Evolutionary conservation across 2,797 vertebrate genomes (phyloP).

Genomic region (Sebastes wilsoni): DNA sequence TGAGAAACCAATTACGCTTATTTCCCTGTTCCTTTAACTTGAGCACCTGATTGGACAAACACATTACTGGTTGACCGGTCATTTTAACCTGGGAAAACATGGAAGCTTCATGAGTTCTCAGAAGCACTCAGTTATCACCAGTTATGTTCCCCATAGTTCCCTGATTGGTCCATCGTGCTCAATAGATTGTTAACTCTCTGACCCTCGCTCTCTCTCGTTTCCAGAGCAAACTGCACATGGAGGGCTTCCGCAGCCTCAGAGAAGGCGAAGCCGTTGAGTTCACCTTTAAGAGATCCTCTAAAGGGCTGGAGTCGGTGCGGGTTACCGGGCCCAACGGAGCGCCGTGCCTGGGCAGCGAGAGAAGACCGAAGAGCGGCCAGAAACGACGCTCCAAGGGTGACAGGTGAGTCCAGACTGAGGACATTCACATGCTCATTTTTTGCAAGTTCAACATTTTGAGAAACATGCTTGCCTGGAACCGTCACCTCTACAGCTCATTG

Average conservation of each 20-base stretch:
- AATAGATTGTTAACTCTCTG: background rate
- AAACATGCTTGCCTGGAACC: background rate
- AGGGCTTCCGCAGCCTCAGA: conserved; percentile 94
- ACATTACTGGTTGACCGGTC: too few species aligned
- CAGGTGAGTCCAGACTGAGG: conserved; percentile 76
- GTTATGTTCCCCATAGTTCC: background rate
- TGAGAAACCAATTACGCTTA: background rate
- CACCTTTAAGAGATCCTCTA: conserved; percentile 92
- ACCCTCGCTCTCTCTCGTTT: background rate
- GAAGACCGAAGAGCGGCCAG: conserved; percentile 88
- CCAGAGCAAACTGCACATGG: conserved; percentile 97
- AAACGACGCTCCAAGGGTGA: conserved; percentile 90
- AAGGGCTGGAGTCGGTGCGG: conserved; percentile 89
- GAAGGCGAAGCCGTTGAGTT: conserved; percentile 93
- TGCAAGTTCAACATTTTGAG: background rate
- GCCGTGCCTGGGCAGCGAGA: conserved; percentile 89
- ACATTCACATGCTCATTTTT: background rate
- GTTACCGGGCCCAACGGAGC: conserved; percentile 89
- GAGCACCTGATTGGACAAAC: too few species aligned
- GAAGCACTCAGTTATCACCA: background rate
- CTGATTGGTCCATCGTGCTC: background rate
- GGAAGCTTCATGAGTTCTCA: background rate
- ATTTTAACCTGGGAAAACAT: too few species aligned
- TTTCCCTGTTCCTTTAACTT: background rate
- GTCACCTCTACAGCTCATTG: background rate